Evolutionary conservation across 53 echinoderm and acorn worm species (phyloP).

Genomic region (Pentamera pediparva): DNA sequence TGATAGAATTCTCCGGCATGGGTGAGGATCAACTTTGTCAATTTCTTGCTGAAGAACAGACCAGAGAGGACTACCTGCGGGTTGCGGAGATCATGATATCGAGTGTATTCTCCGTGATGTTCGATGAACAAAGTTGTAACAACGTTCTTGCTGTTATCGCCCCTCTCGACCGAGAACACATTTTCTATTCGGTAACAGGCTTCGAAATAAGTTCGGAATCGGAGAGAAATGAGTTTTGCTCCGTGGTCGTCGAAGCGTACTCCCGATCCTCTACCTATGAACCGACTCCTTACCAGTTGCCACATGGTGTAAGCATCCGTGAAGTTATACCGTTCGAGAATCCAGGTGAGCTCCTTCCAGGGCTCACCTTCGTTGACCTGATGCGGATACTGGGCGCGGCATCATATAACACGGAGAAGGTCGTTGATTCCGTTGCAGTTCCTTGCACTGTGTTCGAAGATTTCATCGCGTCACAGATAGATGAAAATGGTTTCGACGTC

Average conservation of each 20-base stretch:
- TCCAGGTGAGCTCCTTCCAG: constrained; percentile 1
- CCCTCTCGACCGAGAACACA: not conserved
- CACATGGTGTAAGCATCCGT: not conserved
- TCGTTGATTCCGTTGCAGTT: not conserved
- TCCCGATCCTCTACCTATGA: not conserved
- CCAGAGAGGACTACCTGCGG: not conserved
- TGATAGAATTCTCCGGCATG: not conserved
- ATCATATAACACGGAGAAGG: not conserved
- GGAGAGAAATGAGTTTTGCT: not conserved
- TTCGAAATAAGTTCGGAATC: not conserved
- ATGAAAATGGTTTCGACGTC: not conserved
- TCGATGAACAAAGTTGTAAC: not conserved
- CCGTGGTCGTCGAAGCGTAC: not conserved
- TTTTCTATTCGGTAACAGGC: not conserved
- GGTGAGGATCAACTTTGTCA: not conserved
- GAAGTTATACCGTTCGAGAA: constrained; percentile 4
- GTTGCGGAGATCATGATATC: not conserved
- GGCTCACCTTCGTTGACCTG: constrained; percentile 1
- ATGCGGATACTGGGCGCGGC: constrained; percentile 4
- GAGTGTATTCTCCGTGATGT: not conserved
- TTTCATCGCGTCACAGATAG: not conserved
- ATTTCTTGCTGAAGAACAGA: not conserved
- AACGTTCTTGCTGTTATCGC: not conserved
- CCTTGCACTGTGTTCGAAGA: constrained; percentile 18
- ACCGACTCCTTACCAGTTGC: not conserved